These are phyloP conservation scores for Ornithoptera priamus DNA, from an alignment of 2,888 invertebrate species.

Conservation along the genomic window DNA sequence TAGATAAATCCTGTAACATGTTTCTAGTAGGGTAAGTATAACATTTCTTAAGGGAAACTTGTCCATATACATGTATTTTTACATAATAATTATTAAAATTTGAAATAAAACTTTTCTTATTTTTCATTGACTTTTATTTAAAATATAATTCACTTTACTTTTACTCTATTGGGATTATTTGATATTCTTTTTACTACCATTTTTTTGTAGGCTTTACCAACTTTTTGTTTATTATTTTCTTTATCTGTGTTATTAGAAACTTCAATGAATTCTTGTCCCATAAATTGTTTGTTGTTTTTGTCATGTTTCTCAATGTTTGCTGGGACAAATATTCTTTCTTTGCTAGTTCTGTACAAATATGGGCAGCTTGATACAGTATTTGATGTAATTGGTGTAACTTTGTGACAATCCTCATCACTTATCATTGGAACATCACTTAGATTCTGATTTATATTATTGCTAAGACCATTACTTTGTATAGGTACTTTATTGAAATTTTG, in stretches of 20 bases:
- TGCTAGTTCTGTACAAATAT: constrained; percentile 60
- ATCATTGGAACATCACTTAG: constrained; percentile 31
- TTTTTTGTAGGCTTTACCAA: constrained; percentile 54
- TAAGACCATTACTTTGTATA: constrained; percentile 13
- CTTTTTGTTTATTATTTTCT: constrained; percentile 32
- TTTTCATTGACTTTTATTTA: constrained; percentile 31
- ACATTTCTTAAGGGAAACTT: constrained; percentile 63
- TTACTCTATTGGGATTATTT: constrained; percentile 64
- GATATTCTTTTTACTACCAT: constrained; percentile 67
- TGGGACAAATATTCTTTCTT: constrained; percentile 63
- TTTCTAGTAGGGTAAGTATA: constrained; percentile 47
- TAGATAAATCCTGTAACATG: constrained; percentile 40
- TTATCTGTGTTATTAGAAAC: constrained; percentile 41
- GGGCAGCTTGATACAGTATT: constrained; percentile 34
- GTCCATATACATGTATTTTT: constrained; percentile 62
- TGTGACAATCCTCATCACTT: constrained; percentile 29
- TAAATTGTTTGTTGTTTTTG: constrained; percentile 43
- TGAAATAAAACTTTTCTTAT: constrained; percentile 48
- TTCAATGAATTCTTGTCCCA: constrained; percentile 62
- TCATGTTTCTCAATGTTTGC: constrained; percentile 32
- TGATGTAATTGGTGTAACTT: background rate
- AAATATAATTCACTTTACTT: constrained; percentile 44
- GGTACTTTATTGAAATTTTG: background rate
- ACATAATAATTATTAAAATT: constrained; percentile 61
- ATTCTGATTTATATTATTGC: constrained; percentile 23